Percentiles rank a stretch among this genome's conserved stretches.
phyloP scores from a whole-genome alignment of 1,140 invertebrate species.

The Thaumetopoea pityocampa region DNA sequence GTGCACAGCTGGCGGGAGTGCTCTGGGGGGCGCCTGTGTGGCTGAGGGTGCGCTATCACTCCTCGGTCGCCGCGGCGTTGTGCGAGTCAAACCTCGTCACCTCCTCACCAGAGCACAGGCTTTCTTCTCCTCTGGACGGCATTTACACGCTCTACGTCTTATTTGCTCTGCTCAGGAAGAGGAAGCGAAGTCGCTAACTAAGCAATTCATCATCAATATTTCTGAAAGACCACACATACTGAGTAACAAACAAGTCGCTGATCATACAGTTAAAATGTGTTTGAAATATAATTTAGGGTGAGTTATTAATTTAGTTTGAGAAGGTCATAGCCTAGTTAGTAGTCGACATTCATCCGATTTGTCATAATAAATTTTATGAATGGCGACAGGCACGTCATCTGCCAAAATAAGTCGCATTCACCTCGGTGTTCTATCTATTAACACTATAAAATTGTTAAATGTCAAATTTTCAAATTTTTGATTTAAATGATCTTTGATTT shows the following conservation, averaged over 20 bases:
- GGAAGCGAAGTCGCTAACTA: slow-evolving; percentile 36
- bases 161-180: slow-evolving; percentile 39
- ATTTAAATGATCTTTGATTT: no score
- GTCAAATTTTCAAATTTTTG: no score
- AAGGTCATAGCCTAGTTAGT: no score
- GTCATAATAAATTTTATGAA: no score
- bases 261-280: slow-evolving; percentile 49
- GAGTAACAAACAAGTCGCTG: slow-evolving; percentile 47
- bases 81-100: slow-evolving; percentile 87
- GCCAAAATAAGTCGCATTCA: no score
- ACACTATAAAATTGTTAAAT: no score
- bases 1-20: slow-evolving; percentile 69
- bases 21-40: slow-evolving; percentile 87
- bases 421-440: no score
- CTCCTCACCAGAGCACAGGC: slow-evolving; percentile 59
- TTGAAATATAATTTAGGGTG: slow-evolving; percentile 53
- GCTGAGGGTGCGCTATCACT: slow-evolving; percentile 89
- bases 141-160: slow-evolving; percentile 76
- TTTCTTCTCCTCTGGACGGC: slow-evolving; percentile 75
- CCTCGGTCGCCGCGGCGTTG: slow-evolving; percentile 88
- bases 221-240: slow-evolving; percentile 51
- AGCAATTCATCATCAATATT: slow-evolving; percentile 38
- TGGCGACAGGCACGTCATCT: no score
- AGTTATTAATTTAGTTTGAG: slow-evolving; percentile 13
- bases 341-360: no score